Evolutionary conservation across 2,888 invertebrate genomes (phyloP), one percentile per base, ranked within the genome.

Genomic region (Amiota mariae): DNA sequence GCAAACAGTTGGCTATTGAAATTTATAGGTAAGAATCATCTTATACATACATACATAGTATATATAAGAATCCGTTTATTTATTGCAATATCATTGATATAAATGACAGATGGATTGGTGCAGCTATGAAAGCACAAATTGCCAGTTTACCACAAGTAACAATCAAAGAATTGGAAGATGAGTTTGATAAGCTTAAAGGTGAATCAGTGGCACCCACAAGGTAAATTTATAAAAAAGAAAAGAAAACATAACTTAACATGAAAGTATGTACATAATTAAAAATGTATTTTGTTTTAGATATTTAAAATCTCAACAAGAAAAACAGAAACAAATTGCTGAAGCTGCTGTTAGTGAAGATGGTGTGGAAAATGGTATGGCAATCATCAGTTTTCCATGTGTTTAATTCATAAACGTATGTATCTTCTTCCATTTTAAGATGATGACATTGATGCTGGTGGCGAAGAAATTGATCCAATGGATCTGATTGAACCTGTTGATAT

Each of bases 401-500:
- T 24, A 1, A 24, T 24, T 24, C 24, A 24, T 24, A n/a, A n/a
- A n/a, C n/a, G n/a, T n/a, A 24, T 24, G 24, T 24, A 1, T 73
- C 13, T 64, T 72, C 49, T 59, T 13, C 6, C 6, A 2, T 36
- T 72, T 74, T 1, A 72, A 86, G 90, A 92, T 20, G 93, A 93
- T 12, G 93, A 93, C 70, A 87, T 85, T 46, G 85, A 86, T 68
- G 79, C 79, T 51, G 88, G 82, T 8, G 80, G 78, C 1, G 92
- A 91, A 12, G 95, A 95, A 74, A 91, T 97, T 71, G 98, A 99
- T 90, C 95, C 97, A 0, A 97, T 94, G 89, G 99, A 99, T 73
- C 91, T 98, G 0, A 90, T 98, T 48, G 96, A 96, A 81, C 96
- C 98, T 0, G 97, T 98, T 66, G 98, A 99, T 87, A 96, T 99